phyloP scores from a whole-genome alignment of 2,113 vertebrate species.

The Melanerpes formicivorus region DNA sequence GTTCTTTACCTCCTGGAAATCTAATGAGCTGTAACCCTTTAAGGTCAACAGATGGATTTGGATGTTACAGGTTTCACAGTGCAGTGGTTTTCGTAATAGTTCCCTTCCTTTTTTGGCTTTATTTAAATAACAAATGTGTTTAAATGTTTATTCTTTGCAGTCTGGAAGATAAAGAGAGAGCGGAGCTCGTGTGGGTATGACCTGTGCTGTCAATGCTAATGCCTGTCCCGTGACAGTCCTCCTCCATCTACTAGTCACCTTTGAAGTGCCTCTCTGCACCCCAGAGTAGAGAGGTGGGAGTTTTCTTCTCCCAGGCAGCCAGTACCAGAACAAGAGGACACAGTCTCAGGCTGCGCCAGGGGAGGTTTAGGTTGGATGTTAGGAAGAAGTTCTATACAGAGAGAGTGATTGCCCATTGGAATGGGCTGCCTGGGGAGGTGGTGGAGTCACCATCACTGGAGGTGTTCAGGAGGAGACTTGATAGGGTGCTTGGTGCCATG shows the following conservation, averaged over 20 bases:
- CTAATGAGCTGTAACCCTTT: neutral
- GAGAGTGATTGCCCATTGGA: no score
- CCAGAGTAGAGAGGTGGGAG: neutral
- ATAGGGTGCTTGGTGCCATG: no score
- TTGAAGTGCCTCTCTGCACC: neutral
- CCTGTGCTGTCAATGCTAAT: neutral
- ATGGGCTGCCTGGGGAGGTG: no score
- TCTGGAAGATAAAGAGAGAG: neutral
- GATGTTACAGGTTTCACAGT: neutral
- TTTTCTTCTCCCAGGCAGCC: neutral
- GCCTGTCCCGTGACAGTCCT: neutral
- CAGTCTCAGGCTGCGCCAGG: no score
- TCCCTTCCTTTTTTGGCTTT: neutral
- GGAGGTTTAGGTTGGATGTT: no score
- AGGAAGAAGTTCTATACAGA: no score
- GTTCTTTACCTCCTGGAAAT: neutral
- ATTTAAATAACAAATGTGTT: constrained; percentile 8
- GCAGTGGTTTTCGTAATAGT: neutral
- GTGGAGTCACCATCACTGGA: no score
- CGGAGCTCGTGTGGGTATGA: neutral
- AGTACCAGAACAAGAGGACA: no score
- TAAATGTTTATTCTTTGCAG: neutral
- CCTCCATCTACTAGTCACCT: neutral
- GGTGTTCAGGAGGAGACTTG: no score
- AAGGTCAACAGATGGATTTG: neutral